Conservation (phyloP, 2,888 invertebrate species). For the Apomyelois bistriatella region DNA sequence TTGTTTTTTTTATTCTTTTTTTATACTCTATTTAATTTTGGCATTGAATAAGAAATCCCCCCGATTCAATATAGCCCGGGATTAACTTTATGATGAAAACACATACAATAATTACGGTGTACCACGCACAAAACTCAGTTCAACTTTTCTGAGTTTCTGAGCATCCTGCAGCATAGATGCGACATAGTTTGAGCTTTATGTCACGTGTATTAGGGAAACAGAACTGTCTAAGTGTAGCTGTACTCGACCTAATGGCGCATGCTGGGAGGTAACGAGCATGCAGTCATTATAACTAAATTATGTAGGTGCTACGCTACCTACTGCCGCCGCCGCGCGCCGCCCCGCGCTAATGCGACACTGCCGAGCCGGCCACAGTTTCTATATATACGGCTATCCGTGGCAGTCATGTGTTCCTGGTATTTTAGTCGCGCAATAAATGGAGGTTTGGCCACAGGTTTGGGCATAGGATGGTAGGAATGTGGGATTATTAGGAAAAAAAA, state of each 20-base stretch:
- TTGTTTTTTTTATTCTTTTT: no score
- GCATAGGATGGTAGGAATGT: no score
- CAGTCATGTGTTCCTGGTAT: constrained; percentile 42
- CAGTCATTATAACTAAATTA: constrained; percentile 64
- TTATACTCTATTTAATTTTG: no score
- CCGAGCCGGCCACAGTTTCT: constrained; percentile 25
- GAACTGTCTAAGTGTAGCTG: constrained; percentile 26
- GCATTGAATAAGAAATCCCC: no score
- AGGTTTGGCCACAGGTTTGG: constrained; percentile 30
- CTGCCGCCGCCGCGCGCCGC: constrained; percentile 34
- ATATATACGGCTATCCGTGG: no score
- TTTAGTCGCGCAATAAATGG: constrained; percentile 38
- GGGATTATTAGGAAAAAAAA: not conserved
- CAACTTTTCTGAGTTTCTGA: no score
- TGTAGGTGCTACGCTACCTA: constrained; percentile 43
- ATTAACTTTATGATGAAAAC: not conserved
- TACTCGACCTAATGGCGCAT: constrained; percentile 40
- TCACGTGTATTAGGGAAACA: constrained; percentile 8
- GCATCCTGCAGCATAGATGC: no score
- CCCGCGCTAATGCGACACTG: constrained; percentile 49
- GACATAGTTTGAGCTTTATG: constrained; percentile 9
- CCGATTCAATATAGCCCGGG: no score
- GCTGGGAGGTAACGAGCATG: constrained; percentile 42
- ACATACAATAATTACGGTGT: not conserved
- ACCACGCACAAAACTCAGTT: not conserved